Evolutionary conservation across 2,888 invertebrate species (phyloP), one percentile per base, ranked within the genome.

Genomic region (Dorcus hopei): DNA sequence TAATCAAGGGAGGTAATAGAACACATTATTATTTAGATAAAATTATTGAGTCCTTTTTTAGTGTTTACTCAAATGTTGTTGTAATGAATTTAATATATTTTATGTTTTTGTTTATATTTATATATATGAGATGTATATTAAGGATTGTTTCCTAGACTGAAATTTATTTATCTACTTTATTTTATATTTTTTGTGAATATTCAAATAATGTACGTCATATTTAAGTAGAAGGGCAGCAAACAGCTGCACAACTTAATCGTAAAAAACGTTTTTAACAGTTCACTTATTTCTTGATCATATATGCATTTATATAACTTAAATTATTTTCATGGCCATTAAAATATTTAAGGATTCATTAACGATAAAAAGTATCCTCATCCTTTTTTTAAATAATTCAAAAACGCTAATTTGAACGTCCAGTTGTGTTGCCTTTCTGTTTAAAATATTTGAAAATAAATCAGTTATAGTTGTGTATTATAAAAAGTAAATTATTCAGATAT

Each of bases 1-100:
- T 41, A 69, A 73, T 49, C 73, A 74, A 59, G 68, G 72, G 65
- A 78, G 78, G 76, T 78, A 78, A 78, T 78, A 65, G 63, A 65
- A 65, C 50, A 60, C 38, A 50, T 54, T 40, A 52, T 55, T 49
- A 43, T 45, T 51, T 57, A 57, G 52, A 52, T 47, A 41, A 47
- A 56, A 53, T 52, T 42, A 52, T 38, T 49, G 14, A 52, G 54
- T 52, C 26, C 26, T 56, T 61, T 61, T 54, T 56, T 61, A 68
- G 65, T 65, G 65, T 33, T 33, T 33, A 33, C 26, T 33, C 26
- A 33, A 33, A 33, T 33, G 26, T 68, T 73, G 72, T 72, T 72
- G 68, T 67, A 55, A 64, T 67, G 66, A 69, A 64, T 67, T 70
- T 71, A 69, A 72, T 72, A 72, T 73, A 72, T 73, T 71, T 72